Base-by-base conservation (phyloP, 2,113 vertebrate species). In the Phocoena sinus region DNA sequence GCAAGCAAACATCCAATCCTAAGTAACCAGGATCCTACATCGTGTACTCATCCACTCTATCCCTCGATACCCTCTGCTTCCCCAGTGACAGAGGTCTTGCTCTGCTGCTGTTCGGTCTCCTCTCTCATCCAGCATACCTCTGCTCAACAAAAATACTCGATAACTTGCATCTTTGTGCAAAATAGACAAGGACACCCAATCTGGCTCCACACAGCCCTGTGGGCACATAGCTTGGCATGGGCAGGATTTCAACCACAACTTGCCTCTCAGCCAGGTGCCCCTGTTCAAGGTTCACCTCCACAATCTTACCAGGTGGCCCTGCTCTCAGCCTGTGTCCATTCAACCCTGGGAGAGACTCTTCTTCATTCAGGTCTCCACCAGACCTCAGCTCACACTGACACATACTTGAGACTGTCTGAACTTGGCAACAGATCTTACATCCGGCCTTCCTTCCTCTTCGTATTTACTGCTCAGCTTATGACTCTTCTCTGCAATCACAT, bases 381-480 rank as follows among this genome's bases (percentile, higher is more conserved):
- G 21, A 8, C 20, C 50, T 79, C n/a, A 26, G 68, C 63, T 83
- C 63, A 84, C 58, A 79, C 2, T n/a, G 84, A 83, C 21, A 31
- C 13, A 14, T 0, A 5, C 44, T 26, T 2, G 11, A 92, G n/a
- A 70, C 67, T 14, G 10, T 33, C 33, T 47, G 53, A 67, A 33
- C 2, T 23, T 36, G 56, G 36, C 15, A 88, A 50, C 2, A 47
- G 74, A 56, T 23, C 62, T 77, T 8, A 93, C 8, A 85, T 41
- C 53, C 67, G 96, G 23, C 53, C 76, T 53, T n/a, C 70, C 91
- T 94, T 97, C 93, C 89, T 79, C 67, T 96, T 91, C 23, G 20
- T 15, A 63, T 5, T 77, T 63, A 81, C 11, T 56, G 77, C 81
- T 91, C 76, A 26, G 41, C 58, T 31, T 44, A 63, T 53, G 76